A percentile compares a stretch with the other conserved stretches of the same genome.
Evolutionary conservation across 2,113 vertebrate genomes (phyloP).

Genomic region (Morone chrysops): DNA sequence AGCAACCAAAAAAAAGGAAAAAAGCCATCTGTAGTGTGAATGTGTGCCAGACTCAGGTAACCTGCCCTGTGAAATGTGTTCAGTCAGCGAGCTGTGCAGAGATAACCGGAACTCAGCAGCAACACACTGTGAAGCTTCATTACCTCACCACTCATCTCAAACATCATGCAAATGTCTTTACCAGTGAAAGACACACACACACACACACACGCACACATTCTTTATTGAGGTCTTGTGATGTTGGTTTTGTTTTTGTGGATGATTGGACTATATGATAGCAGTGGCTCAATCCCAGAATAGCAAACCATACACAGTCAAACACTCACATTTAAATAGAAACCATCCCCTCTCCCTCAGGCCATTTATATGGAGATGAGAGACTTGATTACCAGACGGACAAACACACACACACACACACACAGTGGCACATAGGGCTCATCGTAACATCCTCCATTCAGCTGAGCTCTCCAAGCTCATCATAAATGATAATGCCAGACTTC

Average conservation of each 20-base stretch:
- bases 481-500: conserved; percentile 63
- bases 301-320: conserved; percentile 34
- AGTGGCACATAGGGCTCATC: conserved; percentile 24
- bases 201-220: conserved; percentile 2
- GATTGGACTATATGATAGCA: conserved; percentile 25
- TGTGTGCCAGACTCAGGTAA: conserved; percentile 8
- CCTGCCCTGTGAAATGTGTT: conserved; percentile 2
- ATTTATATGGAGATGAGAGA: conserved; percentile 69
- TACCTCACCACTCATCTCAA: conserved; percentile 15
- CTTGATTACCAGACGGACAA: conserved; percentile 21
- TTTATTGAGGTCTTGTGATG: conserved; percentile 8
- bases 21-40: conserved; percentile 4
- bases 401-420: conserved; percentile 1
- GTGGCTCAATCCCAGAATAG: conserved; percentile 40
- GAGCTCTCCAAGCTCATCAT: conserved; percentile 56
- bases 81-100: background rate
- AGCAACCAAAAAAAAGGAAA: background rate
- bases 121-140: conserved; percentile 3
- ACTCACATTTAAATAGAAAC: conserved; percentile 47
- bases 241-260: conserved; percentile 25
- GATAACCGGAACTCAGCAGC: background rate
- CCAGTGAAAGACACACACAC: background rate
- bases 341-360: conserved; percentile 45
- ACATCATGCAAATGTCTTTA: conserved; percentile 3
- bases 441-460: conserved; percentile 47